Evolutionary conservation across 1,140 invertebrate species (phyloP).

Genomic region (Magallana ariakensis): DNA sequence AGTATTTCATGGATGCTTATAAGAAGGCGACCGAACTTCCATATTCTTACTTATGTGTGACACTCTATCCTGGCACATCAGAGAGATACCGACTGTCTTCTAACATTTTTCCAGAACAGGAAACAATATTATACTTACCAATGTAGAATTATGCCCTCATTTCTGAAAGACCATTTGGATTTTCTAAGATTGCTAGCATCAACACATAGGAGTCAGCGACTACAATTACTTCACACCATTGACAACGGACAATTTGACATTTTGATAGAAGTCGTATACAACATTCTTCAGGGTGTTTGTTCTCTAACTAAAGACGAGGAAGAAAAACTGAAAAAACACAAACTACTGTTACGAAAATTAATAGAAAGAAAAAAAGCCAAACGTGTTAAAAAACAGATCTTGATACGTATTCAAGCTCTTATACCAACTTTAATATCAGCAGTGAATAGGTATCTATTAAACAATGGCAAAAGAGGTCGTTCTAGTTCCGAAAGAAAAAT

Average conservation of each 20-base stretch:
- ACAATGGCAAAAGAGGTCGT: constrained; percentile 5
- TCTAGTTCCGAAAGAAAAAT: constrained; percentile 19
- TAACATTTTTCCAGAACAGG: constrained; percentile 41
- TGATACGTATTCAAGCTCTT: neutral
- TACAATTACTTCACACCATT: constrained; percentile 5
- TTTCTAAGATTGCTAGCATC: neutral
- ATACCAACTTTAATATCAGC: neutral
- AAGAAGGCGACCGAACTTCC: neutral
- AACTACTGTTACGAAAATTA: neutral
- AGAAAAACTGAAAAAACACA: neutral
- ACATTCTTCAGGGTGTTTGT: neutral
- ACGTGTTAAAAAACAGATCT: neutral
- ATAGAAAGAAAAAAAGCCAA: neutral
- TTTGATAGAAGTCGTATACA: neutral
- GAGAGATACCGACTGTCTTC: neutral
- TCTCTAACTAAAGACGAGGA: neutral
- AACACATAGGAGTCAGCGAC: neutral
- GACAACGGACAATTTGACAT: constrained; percentile 2
- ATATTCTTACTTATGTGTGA: neutral
- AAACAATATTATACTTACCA: constrained; percentile 30
- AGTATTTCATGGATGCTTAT: constrained; percentile 34
- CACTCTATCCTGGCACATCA: neutral
- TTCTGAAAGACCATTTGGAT: constrained; percentile 2
- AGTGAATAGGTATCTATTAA: neutral
- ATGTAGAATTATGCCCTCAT: constrained; percentile 6